Base-by-base conservation (phyloP, 1,140 invertebrate species). In the Hesperophylax magnus region DNA sequence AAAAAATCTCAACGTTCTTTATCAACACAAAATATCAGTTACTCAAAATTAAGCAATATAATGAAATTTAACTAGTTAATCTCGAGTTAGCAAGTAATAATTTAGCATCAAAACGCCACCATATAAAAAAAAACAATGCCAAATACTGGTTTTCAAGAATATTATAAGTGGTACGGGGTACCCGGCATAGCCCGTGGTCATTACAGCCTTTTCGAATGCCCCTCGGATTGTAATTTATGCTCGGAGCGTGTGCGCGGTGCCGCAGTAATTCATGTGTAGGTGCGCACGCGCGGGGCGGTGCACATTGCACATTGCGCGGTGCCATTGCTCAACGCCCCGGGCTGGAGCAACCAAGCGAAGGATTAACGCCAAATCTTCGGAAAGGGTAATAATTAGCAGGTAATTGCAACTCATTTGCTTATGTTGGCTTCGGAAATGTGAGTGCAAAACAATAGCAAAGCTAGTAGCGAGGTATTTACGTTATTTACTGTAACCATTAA, bases 201-300 rank as follows among this genome's bases (percentile, higher is more conserved):
- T 53, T 15, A 31, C 22, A 20, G 71, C 53, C 11, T n/a, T 14
- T 47, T 47, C n/a, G 53, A 22, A 65, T 22, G 20, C 20, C 9
- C 8, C 39, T 27, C 71, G 24, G 80, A 81, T 81, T 81, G 80
- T 81, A 78, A 81, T 78, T 81, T 81, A 81, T 67, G 76, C 27
- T 15, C 34, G 31, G 61, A 81, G 80, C 80, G 80, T 81, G 80
- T 54, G 61, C 18, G 47, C 31, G n/a, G 27, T 61, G 65, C 61
- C 61, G 69, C 75, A 69, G 76, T 81, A 81, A 78, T 61, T 81
- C 80, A 74, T 78, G 56, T n/a, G 74, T n/a, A 15, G 18, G 9
- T 18, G 60, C 76, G 15, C 58, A 63, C 76, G 54, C 58, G 67
- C 67, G 65, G 65, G 34, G 65, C 65, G 65, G 31, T 27, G 65